Conservation (phyloP, 2,113 vertebrate species). For the Agelaius phoeniceus region DNA sequence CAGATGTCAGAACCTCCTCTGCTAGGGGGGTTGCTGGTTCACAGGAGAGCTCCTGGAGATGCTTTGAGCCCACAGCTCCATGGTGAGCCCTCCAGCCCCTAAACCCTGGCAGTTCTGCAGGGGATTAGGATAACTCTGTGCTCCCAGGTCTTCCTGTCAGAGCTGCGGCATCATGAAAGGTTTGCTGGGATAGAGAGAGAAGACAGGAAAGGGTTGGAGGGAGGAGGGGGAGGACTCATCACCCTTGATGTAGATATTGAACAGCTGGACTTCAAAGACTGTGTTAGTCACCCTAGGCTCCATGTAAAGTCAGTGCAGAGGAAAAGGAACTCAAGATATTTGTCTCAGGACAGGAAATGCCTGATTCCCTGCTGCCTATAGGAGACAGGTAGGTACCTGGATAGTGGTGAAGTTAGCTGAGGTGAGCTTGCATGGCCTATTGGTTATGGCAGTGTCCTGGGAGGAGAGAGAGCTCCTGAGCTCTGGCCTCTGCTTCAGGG, state of each 20-base stretch:
- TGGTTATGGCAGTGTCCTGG: neutral
- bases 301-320: neutral
- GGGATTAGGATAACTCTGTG: neutral
- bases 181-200: neutral
- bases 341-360: conserved; percentile 47
- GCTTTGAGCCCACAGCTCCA: neutral
- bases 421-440: neutral
- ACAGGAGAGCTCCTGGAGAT: neutral
- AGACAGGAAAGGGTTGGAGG: neutral
- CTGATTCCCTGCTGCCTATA: neutral
- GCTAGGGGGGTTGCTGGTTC: neutral
- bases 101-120: neutral
- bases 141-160: neutral
- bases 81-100: neutral
- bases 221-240: neutral
- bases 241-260: neutral
- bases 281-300: neutral
- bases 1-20: neutral
- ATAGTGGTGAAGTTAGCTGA: neutral
- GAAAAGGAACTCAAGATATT: neutral
- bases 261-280: conserved; percentile 38
- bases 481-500: neutral
- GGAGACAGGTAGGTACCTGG: neutral
- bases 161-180: neutral
- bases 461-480: neutral